Conservation (phyloP, 2,797 vertebrate genomes). For the Chrosomus eos region DNA sequence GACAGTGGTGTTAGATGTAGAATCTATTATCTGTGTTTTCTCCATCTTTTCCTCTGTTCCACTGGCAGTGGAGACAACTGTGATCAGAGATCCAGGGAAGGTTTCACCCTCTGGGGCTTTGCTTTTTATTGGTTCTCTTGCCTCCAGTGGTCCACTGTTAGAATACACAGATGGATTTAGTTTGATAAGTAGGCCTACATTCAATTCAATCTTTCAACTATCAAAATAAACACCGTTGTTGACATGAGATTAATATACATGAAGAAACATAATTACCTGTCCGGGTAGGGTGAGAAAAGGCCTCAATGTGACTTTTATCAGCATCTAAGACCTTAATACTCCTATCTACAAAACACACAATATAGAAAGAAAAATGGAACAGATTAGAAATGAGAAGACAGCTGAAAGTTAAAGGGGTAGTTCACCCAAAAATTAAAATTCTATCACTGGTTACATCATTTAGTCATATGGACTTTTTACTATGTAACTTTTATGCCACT, state of each 20-base stretch:
- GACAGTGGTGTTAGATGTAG: conserved; percentile 5
- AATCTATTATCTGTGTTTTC: conserved; percentile 5
- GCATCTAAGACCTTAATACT: neutral
- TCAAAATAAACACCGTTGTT: neutral
- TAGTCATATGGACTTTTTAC: neutral
- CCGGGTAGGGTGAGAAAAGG: conserved; percentile 13
- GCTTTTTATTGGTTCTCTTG: neutral
- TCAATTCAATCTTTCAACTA: neutral
- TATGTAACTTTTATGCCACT: neutral
- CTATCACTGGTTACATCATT: neutral
- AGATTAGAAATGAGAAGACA: neutral
- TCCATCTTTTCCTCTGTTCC: neutral
- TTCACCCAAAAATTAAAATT: neutral
- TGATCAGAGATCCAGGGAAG: neutral
- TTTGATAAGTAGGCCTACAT: neutral
- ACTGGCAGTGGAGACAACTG: neutral
- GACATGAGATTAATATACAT: neutral
- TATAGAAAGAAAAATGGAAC: neutral
- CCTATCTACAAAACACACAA: conserved; percentile 21
- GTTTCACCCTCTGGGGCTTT: neutral
- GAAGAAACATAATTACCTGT: conserved; percentile 67
- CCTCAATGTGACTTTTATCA: conserved; percentile 8
- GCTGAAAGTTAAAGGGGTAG: neutral
- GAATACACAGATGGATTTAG: conserved; percentile 1
- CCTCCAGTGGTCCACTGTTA: conserved; percentile 14